Conservation (phyloP, 2,797 vertebrate genomes). For the Tragelaphus oryx region DNA sequence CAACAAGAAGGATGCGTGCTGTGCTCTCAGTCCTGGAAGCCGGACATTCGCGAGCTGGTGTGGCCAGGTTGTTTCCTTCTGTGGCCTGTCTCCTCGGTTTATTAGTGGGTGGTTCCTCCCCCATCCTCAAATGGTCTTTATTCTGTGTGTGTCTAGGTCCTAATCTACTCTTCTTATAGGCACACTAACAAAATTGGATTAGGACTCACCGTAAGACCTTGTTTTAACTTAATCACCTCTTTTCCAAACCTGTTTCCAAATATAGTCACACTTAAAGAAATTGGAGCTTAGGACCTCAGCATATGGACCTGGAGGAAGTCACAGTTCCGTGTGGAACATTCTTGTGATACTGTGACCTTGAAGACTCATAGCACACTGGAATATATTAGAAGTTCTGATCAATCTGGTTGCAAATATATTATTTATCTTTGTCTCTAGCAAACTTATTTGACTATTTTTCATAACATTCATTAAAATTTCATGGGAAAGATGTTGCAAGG, state of each 20-base stretch:
- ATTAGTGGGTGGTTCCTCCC: accelerated
- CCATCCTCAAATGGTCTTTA: accelerated
- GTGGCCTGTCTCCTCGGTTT: neutral
- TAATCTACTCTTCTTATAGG: neutral
- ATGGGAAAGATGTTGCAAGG: neutral
- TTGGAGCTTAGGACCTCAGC: neutral
- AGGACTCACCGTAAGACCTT: neutral
- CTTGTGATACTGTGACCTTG: neutral
- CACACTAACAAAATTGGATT: too few species aligned
- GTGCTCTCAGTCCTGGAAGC: neutral
- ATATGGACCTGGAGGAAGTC: neutral
- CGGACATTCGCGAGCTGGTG: neutral
- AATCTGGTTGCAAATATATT: neutral
- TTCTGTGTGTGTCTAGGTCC: neutral
- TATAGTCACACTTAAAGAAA: neutral
- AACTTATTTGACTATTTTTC: neutral
- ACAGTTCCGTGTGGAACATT: accelerated
- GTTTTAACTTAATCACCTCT: neutral
- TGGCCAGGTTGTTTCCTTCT: too few species aligned
- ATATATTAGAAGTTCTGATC: neutral
- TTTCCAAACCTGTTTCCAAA: neutral
- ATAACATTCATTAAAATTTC: neutral
- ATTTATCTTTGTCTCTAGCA: neutral
- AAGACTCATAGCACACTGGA: neutral
- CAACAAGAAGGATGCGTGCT: neutral